A percentile compares a stretch with the other conserved stretches of the same genome.
Evolutionary conservation across 2,888 invertebrate species (phyloP).

Genomic region (Nomada fabriciana): DNA sequence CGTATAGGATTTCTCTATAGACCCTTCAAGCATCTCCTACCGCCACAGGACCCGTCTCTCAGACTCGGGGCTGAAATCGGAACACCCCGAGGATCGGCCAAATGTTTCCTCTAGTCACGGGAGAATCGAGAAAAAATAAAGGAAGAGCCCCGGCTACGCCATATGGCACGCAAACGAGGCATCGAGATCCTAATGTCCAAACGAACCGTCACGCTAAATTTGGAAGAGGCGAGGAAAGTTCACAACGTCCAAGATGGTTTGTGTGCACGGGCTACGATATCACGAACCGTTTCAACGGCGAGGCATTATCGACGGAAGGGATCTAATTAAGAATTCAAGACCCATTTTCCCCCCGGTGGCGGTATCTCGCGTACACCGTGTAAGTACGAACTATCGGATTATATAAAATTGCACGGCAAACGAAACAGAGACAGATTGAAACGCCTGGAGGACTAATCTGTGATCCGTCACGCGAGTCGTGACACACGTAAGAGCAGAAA

Average conservation of each 20-base stretch:
- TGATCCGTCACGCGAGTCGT: slow-evolving; percentile 35
- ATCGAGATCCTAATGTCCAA: slow-evolving; percentile 15
- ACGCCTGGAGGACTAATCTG: slow-evolving; percentile 19
- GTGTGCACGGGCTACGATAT: too few species aligned
- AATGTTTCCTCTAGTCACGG: slow-evolving; percentile 19
- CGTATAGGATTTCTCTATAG: slow-evolving; percentile 61
- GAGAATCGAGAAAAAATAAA: neutral
- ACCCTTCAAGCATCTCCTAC: slow-evolving; percentile 57
- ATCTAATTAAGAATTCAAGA: slow-evolving; percentile 9
- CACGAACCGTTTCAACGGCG: too few species aligned
- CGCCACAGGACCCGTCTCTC: slow-evolving; percentile 58
- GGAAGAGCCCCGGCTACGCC: slow-evolving; percentile 8
- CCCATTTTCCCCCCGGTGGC: neutral
- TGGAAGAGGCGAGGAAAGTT: neutral
- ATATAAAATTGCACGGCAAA: slow-evolving; percentile 5
- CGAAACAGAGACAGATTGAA: slow-evolving; percentile 25
- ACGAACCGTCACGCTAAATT: neutral
- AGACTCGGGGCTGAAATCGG: slow-evolving; percentile 63
- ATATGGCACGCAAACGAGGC: slow-evolving; percentile 40
- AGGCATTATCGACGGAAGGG: neutral
- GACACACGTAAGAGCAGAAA: neutral
- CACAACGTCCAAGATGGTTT: neutral
- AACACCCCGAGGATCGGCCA: slow-evolving; percentile 43
- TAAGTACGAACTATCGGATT: slow-evolving; percentile 19
- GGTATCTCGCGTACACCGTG: neutral